phyloP scores from a whole-genome alignment of 2,888 invertebrate species.

The Lepidochitona cinerea region DNA sequence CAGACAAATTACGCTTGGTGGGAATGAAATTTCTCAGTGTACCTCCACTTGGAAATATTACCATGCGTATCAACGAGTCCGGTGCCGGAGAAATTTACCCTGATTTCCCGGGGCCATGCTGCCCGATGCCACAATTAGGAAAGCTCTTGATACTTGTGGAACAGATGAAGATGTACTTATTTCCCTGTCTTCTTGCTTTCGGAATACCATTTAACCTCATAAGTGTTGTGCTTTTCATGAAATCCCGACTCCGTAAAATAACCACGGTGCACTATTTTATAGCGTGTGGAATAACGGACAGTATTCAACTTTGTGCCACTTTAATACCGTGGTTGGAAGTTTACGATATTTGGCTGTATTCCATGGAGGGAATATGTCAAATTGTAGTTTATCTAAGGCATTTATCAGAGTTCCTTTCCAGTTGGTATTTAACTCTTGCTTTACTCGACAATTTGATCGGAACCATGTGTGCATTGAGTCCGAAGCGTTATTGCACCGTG shows the following conservation, averaged over 20 bases:
- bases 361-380: neutral
- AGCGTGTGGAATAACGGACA: conserved; percentile 3
- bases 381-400: neutral
- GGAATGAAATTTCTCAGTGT: too few species aligned
- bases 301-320: neutral
- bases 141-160: neutral
- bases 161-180: neutral
- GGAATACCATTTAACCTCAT: conserved; percentile 1
- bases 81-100: neutral
- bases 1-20: too few species aligned
- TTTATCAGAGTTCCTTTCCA: conserved; percentile 6
- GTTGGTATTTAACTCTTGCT: neutral
- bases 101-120: neutral
- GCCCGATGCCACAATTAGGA: neutral
- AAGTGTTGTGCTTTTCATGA: neutral
- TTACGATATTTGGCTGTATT: neutral
- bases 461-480: neutral
- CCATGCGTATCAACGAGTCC: neutral
- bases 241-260: neutral
- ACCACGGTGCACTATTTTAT: conserved; percentile 3
- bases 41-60: neutral
- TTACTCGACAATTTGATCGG: neutral
- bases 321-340: neutral
- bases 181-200: neutral
- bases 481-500: neutral